A percentile compares a stretch with the other conserved stretches of the same genome.
Conservation (phyloP, 2,113 vertebrate species). For the Coracopsis vasa region DNA sequence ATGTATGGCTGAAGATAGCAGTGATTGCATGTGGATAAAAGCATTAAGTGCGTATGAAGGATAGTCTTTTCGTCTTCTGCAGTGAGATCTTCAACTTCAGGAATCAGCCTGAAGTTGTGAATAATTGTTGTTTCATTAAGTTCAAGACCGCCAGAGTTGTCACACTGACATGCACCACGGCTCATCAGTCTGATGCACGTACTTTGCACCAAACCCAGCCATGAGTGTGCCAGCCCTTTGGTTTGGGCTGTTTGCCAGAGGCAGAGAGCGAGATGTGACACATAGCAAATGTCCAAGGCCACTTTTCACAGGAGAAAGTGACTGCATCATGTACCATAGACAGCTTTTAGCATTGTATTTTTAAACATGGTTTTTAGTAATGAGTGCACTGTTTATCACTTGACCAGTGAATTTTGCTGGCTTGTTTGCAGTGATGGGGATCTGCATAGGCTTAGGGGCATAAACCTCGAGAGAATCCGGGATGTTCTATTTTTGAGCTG, state of each 20-base stretch:
- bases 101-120: not conserved
- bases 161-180: not conserved
- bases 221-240: not conserved
- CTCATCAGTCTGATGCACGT: not conserved
- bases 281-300: accelerated
- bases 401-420: not conserved
- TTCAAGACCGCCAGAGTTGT: not conserved
- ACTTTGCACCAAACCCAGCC: not conserved
- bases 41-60: not conserved
- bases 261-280: not conserved
- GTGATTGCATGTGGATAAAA: not conserved
- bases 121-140: not conserved
- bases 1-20: not conserved
- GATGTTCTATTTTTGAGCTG: not conserved
- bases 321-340: not conserved
- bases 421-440: not conserved
- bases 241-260: not conserved
- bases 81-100: not conserved
- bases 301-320: not conserved
- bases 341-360: not conserved
- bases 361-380: not conserved
- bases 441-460: not conserved
- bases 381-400: not conserved
- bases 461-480: not conserved
- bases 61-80: not conserved